Base-by-base conservation (phyloP, 2,888 invertebrate species). In the Metopia argyrocephala region DNA sequence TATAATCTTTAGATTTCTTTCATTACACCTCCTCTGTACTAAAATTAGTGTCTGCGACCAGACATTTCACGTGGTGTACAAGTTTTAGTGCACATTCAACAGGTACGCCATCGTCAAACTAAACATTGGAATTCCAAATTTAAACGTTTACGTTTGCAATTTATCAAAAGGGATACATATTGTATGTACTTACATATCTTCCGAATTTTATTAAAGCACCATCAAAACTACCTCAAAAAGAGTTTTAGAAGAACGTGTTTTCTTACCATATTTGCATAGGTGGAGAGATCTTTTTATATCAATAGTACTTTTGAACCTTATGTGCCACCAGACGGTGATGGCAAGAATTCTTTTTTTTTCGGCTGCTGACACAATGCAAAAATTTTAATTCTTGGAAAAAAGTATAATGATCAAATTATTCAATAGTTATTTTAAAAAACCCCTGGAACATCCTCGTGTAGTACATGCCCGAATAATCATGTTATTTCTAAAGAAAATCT, bases 301-400 rank as follows among this genome's bases (percentile, higher is more conserved):
- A 93, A 94, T 76, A 93, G 93, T 81, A 96, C 96, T 12, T 95
- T 98, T 87, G 98, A 98, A 87, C 91, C 94, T 0, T 98, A 97
- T 85, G 92, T 98, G 0, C 98, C 98, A 1, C 98, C 98, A 15
- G 98, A 98, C 91, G 98, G 98, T 0, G 98, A 98, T 89, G 98
- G 98, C 2, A 97, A 96, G 91, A 94, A 95, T 7, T 97, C 98
- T 0, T 87, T 94, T 0, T n/a, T 92, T 97, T 1, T 94, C 95
- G 0, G 89, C 93, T 46, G 92, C 93, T 27, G 96, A 97, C 5
- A 96, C 96, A 0, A 97, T 96, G 88, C 97, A 98, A 90, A 93
- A 94, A 70, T 90, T 95, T 0, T 92, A 95, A 86, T 93, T 94
- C 66, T 86, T 97, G 0, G 94, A 94, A 85, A 97, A 97, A 89